These are phyloP conservation scores for Xerus inauris DNA, from an alignment of 2,113 vertebrate species.

Conservation along the genomic window DNA sequence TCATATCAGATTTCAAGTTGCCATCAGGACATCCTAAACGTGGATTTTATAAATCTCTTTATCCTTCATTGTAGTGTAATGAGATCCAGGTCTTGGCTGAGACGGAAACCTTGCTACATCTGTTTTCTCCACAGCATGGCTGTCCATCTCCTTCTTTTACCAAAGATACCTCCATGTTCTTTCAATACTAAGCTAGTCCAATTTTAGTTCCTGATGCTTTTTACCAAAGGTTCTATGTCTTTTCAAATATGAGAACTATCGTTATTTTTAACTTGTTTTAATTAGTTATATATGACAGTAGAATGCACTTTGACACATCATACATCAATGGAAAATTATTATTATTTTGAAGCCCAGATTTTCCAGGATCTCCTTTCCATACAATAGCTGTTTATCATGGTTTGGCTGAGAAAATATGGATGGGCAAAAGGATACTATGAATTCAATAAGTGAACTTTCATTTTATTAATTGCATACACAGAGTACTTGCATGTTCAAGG, in stretches of 20 bases:
- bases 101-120: not conserved
- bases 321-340: no score
- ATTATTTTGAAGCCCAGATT: not conserved
- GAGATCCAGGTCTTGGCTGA: not conserved
- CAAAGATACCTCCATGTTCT: not conserved
- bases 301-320: no score
- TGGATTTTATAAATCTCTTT: not conserved
- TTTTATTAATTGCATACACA: not conserved
- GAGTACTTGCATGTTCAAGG: not conserved
- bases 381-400: not conserved
- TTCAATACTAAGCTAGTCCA: not conserved
- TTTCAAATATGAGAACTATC: not conserved
- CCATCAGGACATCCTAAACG: not conserved
- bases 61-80: no score
- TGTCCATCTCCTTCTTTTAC: not conserved
- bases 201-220: not conserved
- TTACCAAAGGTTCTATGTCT: not conserved
- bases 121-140: not conserved
- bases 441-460: not conserved
- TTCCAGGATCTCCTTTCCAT: not conserved
- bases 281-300: no score
- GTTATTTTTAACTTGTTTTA: no score
- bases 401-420: not conserved
- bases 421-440: not conserved
- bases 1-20: not conserved